A percentile compares a stretch with the other conserved stretches of the same genome.
phyloP scores from a whole-genome alignment of 2,113 vertebrate genomes.

The Oxygymnocypris stewartii region DNA sequence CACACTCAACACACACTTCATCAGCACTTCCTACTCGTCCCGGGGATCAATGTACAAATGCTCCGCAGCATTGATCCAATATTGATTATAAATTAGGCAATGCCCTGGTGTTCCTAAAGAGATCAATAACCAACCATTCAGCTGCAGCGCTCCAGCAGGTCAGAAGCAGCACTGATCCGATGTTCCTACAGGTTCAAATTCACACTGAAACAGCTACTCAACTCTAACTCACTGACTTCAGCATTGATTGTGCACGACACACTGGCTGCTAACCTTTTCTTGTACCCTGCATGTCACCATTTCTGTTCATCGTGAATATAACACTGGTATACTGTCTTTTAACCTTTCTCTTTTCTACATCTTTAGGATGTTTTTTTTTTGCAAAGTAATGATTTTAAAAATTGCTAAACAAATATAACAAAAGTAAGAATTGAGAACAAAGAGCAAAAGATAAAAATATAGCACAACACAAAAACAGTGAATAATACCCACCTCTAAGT shows the following conservation, averaged over 20 bases:
- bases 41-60: constrained; percentile 63
- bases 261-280: neutral
- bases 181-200: constrained; percentile 35
- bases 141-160: constrained; percentile 62
- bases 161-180: constrained; percentile 33
- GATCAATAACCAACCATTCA: constrained; percentile 67
- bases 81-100: constrained; percentile 79
- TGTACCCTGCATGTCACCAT: neutral
- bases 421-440: neutral
- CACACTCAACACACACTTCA: constrained; percentile 62
- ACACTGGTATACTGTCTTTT: neutral
- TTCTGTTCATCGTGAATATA: neutral
- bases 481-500: constrained; percentile 5
- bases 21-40: constrained; percentile 65
- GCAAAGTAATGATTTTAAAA: neutral
- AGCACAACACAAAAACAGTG: neutral
- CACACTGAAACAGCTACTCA: constrained; percentile 26
- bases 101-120: constrained; percentile 70
- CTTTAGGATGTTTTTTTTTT: neutral
- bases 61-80: constrained; percentile 68
- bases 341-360: neutral
- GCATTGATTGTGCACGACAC: constrained; percentile 4
- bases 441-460: neutral
- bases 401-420: neutral
- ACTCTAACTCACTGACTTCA: constrained; percentile 11